Percentiles rank a stretch among this genome's conserved stretches.
phyloP scores from a whole-genome alignment of 2,888 invertebrate species.

The Caenorhabditis angaria region DNA sequence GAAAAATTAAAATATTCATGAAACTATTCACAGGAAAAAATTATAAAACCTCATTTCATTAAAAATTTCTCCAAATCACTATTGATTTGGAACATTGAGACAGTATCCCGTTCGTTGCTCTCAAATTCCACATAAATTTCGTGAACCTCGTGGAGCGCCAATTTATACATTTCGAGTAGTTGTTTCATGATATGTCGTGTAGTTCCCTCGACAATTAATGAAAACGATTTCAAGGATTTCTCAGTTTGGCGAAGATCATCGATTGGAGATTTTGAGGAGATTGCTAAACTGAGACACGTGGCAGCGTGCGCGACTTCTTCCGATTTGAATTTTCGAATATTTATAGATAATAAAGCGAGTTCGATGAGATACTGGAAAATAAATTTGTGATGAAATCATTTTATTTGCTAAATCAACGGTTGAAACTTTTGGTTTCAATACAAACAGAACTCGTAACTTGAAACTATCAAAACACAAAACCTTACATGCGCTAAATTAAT shows the following conservation, averaged over 20 bases:
- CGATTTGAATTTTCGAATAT: background rate
- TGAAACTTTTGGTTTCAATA: too few relatives aligned
- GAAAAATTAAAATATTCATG: background rate
- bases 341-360: background rate
- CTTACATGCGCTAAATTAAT: background rate
- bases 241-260: background rate
- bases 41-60: background rate
- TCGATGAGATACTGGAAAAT: slow-evolving; percentile 1
- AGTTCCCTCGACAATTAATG: background rate
- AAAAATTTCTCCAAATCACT: background rate
- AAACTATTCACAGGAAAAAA: slow-evolving; percentile 1
- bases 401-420: too few relatives aligned
- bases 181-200: background rate
- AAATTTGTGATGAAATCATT: too few relatives aligned
- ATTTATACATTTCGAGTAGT: background rate
- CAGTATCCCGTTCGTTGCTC: background rate
- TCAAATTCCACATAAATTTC: background rate
- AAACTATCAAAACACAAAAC: too few relatives aligned
- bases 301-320: background rate
- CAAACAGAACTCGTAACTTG: too few relatives aligned
- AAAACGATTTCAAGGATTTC: background rate
- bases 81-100: background rate
- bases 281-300: background rate
- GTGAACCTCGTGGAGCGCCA: background rate
- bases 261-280: background rate